Evolutionary conservation across 1,140 invertebrate species (phyloP), one percentile per base, ranked within the genome.

Genomic region (Planococcus citri): DNA sequence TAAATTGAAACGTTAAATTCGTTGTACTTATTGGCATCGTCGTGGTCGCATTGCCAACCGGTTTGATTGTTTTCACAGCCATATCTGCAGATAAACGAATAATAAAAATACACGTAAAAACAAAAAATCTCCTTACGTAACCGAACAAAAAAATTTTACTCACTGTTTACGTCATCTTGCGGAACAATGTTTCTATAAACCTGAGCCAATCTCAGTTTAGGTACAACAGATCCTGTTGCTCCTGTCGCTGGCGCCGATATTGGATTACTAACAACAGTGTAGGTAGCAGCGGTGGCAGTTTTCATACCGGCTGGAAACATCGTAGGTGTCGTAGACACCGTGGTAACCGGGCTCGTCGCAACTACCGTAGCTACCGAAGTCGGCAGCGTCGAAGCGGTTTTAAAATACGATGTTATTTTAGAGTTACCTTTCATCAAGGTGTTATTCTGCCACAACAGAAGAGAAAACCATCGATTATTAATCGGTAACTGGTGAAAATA

Each of bases 111-210:
- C 29, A 3, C 29, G 29, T 33, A 6, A 33, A 12, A 33, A 33
- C 60, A 8, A 60, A 24, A 9, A 22, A 64, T 25, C 29, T 4
- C 22, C 1, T 17, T 24, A 9, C 29, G 29, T 33, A 12, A 33
- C 29, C 29, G 29, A n/a, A n/a, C n/a, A n/a, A n/a, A n/a, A n/a
- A 60, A 60, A 60, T 60, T 20, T 17, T 51, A 64, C 60, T 64
- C 17, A 64, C 60, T 64, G 17, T 25, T 24, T 9, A 25, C 25
- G 3, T 64, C 60, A 9, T 20, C 60, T 6, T 22, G 22, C 10
- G 22, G 2, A 14, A 64, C 10, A 4, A 64, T 21, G 17, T 12
- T 25, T 14, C 60, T 10, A 64, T 25, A 64, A 24, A 64, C 24
- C 20, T 6, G 57, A n/a, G 60, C 17, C 10, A 9, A 24, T 21